Evolutionary conservation across 2,888 invertebrate genomes (phyloP).

Genomic region (Eupeodes latifasciatus): DNA sequence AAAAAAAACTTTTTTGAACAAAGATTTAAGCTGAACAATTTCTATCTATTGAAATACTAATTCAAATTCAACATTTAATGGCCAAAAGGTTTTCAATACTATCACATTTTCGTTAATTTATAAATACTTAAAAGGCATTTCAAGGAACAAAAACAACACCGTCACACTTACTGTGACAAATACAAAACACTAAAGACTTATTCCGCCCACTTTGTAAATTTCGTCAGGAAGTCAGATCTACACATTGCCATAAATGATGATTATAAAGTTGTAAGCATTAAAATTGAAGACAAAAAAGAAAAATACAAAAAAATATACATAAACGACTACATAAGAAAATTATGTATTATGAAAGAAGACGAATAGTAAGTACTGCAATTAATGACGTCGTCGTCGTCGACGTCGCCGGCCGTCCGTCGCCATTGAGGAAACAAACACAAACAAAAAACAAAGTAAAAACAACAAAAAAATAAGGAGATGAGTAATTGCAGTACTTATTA

Average conservation of each 20-base stretch:
- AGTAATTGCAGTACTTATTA: constrained; percentile 69
- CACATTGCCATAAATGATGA: constrained; percentile 46
- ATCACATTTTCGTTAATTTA: no score
- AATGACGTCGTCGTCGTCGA: constrained; percentile 1
- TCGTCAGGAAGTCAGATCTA: constrained; percentile 11
- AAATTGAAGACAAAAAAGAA: constrained; percentile 10
- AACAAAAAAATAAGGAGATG: constrained; percentile 35
- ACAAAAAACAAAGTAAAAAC: no score
- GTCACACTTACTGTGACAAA: neutral
- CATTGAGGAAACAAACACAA: constrained; percentile 10
- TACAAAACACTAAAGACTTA: neutral
- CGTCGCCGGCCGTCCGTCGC: no score
- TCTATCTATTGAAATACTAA: no score
- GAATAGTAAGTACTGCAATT: constrained; percentile 22
- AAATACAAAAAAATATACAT: constrained; percentile 10
- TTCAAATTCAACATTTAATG: no score
- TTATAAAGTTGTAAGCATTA: constrained; percentile 54
- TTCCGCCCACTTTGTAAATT: neutral
- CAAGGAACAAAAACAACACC: neutral
- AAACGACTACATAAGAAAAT: constrained; percentile 10
- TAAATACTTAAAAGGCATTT: neutral
- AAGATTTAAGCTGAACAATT: no score
- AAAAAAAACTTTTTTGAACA: no score
- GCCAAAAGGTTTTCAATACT: no score
- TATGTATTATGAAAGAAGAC: constrained; percentile 20